Percentiles rank a stretch among this genome's conserved stretches.
Evolutionary conservation across 1,140 invertebrate genomes (phyloP).

Genomic region (Lepidotrigona ventralis): DNA sequence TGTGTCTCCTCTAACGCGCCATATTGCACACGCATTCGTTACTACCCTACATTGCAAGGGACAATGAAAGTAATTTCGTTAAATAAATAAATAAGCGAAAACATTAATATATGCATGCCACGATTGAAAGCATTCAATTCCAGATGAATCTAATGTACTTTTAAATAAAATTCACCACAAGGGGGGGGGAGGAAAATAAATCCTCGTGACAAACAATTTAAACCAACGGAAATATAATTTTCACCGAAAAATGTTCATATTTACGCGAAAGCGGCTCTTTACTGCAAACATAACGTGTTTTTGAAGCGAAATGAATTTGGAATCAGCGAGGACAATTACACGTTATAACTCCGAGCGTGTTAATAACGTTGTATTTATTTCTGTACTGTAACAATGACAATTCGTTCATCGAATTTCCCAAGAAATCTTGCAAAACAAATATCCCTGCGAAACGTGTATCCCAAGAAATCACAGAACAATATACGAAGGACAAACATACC

Average conservation of each 20-base stretch:
- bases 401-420: not conserved
- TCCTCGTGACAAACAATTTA: slow-evolving; percentile 3
- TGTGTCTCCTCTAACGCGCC: not conserved
- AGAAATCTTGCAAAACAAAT: not conserved
- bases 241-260: slow-evolving; percentile 2
- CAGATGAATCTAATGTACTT: not conserved
- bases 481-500: too few relatives aligned
- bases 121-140: not conserved
- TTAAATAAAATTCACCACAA: not conserved
- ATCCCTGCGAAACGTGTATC: too few relatives aligned
- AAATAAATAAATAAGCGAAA: not conserved
- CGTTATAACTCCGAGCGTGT: not conserved
- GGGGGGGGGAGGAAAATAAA: not conserved
- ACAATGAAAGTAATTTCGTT: not conserved
- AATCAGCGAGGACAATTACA: not conserved
- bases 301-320: not conserved
- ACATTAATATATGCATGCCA: not conserved
- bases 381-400: too few relatives aligned
- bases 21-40: not conserved
- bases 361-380: not conserved
- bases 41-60: not conserved
- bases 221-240: slow-evolving; percentile 3
- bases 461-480: too few relatives aligned
- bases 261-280: not conserved
- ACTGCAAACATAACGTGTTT: not conserved